Evolutionary conservation across 2,113 vertebrate genomes (phyloP).

Genomic region (Poeciliopsis turrubarensis): DNA sequence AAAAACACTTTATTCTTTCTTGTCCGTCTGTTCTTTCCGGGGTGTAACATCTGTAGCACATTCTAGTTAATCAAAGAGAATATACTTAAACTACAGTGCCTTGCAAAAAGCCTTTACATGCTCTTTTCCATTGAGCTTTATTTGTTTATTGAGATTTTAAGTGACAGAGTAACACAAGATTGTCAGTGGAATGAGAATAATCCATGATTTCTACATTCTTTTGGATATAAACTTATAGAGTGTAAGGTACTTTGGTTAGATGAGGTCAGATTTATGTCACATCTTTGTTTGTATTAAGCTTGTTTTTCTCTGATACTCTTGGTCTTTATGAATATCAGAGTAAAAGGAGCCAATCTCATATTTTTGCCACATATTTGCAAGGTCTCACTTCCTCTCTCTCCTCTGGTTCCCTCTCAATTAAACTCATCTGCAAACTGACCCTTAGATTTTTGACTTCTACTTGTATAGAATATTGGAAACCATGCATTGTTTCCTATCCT

Average conservation of each 20-base stretch:
- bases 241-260: background rate
- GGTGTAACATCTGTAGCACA: slow-evolving; percentile 58
- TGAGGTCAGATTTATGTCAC: background rate
- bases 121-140: background rate
- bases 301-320: background rate
- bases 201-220: background rate
- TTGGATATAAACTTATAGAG: too few relatives aligned
- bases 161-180: background rate
- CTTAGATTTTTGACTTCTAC: background rate
- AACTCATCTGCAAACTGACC: background rate
- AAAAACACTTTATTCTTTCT: slow-evolving; percentile 50
- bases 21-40: background rate
- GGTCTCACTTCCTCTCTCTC: background rate
- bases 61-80: slow-evolving; percentile 46
- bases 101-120: background rate
- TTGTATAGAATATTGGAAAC: background rate
- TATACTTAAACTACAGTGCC: slow-evolving; percentile 48
- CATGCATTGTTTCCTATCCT: background rate
- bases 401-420: background rate
- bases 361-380: background rate
- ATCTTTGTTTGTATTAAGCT: background rate
- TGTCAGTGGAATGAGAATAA: background rate
- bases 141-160: background rate
- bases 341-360: background rate
- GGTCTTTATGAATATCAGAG: background rate